Conservation (phyloP, 2,888 invertebrate genomes). For the Iselma pallidipennis region DNA sequence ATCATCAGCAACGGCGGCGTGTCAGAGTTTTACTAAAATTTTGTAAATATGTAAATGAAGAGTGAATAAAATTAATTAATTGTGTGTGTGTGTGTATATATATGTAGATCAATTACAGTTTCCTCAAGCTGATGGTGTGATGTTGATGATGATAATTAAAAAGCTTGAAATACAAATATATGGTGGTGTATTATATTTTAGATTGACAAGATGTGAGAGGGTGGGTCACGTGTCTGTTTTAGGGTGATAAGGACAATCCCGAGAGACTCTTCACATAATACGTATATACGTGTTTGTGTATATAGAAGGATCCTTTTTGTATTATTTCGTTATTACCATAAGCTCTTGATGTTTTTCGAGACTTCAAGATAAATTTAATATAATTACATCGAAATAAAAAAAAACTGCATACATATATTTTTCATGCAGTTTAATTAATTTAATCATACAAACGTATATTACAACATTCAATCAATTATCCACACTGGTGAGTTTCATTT, state of each 20-base stretch:
- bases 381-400: too few relatives aligned
- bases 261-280: slow-evolving; percentile 18
- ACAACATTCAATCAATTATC: too few relatives aligned
- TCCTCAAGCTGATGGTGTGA: neutral
- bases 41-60: neutral
- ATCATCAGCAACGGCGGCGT: neutral
- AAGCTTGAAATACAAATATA: neutral
- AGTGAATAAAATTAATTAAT: slow-evolving; percentile 1
- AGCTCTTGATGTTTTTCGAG: neutral
- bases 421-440: too few relatives aligned
- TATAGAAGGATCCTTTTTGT: neutral
- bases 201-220: slow-evolving; percentile 25
- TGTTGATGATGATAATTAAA: neutral
- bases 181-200: slow-evolving; percentile 5
- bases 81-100: too few relatives aligned
- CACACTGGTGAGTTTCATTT: too few relatives aligned
- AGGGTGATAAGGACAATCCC: slow-evolving; percentile 42
- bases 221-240: slow-evolving; percentile 41
- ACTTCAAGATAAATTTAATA: neutral
- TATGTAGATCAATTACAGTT: neutral
- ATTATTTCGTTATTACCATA: neutral
- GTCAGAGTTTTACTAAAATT: neutral
- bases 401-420: too few relatives aligned
- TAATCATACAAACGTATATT: too few relatives aligned
- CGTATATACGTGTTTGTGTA: neutral